Conservation (phyloP, 1,140 invertebrate species). For the Penaeus japonicus region DNA sequence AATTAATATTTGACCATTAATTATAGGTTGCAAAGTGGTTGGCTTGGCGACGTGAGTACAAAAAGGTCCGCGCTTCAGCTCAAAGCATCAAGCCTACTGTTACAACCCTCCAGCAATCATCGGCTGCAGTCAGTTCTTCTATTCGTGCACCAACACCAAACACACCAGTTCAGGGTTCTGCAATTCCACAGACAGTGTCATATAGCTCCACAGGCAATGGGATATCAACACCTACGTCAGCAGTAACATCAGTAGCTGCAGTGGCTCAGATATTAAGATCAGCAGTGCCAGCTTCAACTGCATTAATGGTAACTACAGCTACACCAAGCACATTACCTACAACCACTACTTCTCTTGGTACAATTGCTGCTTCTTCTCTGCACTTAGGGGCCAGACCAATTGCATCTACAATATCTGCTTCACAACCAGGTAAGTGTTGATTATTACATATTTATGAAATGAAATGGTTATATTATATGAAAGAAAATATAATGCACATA, state of each 20-base stretch:
- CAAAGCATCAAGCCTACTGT: constrained; percentile 54
- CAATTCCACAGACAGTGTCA: neutral
- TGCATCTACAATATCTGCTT: neutral
- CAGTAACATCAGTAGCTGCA: constrained; percentile 50
- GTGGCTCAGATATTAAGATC: constrained; percentile 49
- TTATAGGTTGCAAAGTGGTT: constrained; percentile 33
- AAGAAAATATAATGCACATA: too few relatives aligned
- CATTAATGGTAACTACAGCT: constrained; percentile 32
- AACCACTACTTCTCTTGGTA: neutral
- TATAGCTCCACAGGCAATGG: neutral
- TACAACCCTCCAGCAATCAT: constrained; percentile 9
- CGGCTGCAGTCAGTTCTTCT: neutral
- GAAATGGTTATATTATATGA: too few relatives aligned
- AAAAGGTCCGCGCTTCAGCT: constrained; percentile 36
- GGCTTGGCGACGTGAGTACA: constrained; percentile 35
- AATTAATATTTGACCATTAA: neutral
- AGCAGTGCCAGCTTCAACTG: constrained; percentile 22
- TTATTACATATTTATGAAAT: too few relatives aligned
- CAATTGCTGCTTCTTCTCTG: neutral
- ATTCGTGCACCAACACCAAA: neutral
- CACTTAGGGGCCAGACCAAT: neutral
- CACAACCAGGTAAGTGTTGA: too few relatives aligned
- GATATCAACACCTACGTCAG: constrained; percentile 10
- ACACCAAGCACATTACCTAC: constrained; percentile 16
- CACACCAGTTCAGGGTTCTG: neutral